Base-by-base conservation (phyloP, 2,113 vertebrate genomes). In the Sinocyclocheilus rhinocerous region DNA sequence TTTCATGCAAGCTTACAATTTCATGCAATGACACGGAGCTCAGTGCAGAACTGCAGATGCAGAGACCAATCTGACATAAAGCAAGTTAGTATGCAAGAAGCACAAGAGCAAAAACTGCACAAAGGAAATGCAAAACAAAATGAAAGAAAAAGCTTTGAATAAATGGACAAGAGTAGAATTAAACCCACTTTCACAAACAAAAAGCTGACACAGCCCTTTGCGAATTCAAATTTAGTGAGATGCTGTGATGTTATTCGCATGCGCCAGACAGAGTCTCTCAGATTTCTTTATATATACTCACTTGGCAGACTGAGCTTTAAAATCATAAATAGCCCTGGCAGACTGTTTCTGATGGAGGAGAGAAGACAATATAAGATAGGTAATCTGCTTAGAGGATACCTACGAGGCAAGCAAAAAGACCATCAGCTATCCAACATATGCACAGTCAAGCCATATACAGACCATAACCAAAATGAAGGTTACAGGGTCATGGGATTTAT, bases 301-400 rank as follows among this genome's bases (percentile, higher is more conserved):
- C 98, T 99, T 99, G 91, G 97, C 93, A 26, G 97, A 96, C 91
- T 99, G 98, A 94, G 98, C 98, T 94, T 98, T 99, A 95, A 99
- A 99, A 93, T 99, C 98, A 89, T 99, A 99, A 89, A 99, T 96
- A 92, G 98, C 98, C 95, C 95, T 96, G 88, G 98, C 98, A 91
- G 96, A 96, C 92, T 98, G 92, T 94, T 97, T 98, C 97, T 98
- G 96, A 95, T 97, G 96, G 90, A 94, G 91, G 26, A 96, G 93
- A 95, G 93, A 94, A 93, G 92, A 95, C 65, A 94, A 94, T 94
- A 94, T 95, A 84, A 95, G 94, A 95, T 94, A 93, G 89, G 94
- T 95, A 93, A 94, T 95, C 94, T 95, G 94, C 90, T 95, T 94
- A 92, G 94, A 93, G 90, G 92, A 93, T 72, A 94, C 93, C 93